Base-by-base conservation (phyloP, 1,140 invertebrate species). In the Drosophila nebulosa region DNA sequence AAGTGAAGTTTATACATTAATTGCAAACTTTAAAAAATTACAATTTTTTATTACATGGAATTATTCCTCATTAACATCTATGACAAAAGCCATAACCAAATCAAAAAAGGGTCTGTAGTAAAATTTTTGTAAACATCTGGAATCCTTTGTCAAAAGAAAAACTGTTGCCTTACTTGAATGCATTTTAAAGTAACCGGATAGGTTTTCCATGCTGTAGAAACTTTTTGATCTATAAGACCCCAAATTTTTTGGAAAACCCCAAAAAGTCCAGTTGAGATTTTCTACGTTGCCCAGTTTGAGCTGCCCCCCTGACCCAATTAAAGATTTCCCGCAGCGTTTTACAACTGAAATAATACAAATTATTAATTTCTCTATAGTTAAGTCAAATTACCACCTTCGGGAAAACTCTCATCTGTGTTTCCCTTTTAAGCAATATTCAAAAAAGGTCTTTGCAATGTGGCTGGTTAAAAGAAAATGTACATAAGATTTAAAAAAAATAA, bases 71-170 rank as follows among this genome's bases (percentile, higher is more conserved):
- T 86, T 81, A 7, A 84, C 81, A 7, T 90, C 73, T 61, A 92
- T 91, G 1, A 93, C 74, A 92, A 75, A 32, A 93, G 72, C 18
- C 57, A 92, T 74, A 10, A 93, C 66, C 10, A 92, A 78, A 76
- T 93, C 92, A 7, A 93, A n/a, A n/a, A n/a, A 83, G 0, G 92
- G 84, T 64, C 92, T 93, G 51, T 26, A 64, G 55, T 36, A 1
- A 16, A 24, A 14, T 2, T 2, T 35, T 1, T 14, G 12, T 10
- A 42, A n/a, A 21, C 16, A 21, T 21, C 18, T 1, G 10, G 4
- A 21, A 10, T 46, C 16, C 1, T 1, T 16, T 21, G 10, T 10
- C 39, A 46, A 46, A 21, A 16, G 3, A n/a, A 46, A 3, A 18
- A 0, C 0, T n/a, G 7, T 0, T 0, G 0, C 18, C 69, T 24